Base-by-base conservation (phyloP, 1,140 invertebrate genomes). In the Druon quercuslanigerum region DNA sequence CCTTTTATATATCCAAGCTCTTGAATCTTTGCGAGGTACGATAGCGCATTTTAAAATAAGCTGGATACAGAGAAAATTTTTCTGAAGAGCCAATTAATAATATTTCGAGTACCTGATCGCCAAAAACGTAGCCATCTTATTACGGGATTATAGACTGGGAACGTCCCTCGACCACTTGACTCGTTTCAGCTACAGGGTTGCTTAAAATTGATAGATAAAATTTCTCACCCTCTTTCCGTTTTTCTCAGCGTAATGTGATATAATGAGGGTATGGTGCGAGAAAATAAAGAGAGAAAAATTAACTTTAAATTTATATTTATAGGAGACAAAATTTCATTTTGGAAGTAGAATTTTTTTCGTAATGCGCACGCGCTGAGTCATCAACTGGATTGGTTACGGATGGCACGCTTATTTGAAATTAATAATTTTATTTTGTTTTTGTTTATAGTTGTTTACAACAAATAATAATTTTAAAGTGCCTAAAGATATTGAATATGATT, bases 81-180 rank as follows among this genome's bases (percentile, higher is more conserved):
- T 66, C 25, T 85, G 75, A 78, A 86, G 82, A 72, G 82, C 75
- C 82, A 84, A 87, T 87, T 87, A 87, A 87, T 86, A 87, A 76
- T 52, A 70, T 52, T 56, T 57, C 76, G 82, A 85, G 84, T 78
- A 66, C 33, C 73, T 75, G 78, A 83, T 84, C 76, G 83, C 78
- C 73, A 78, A 76, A 78, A 82, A 82, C 81, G 81, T 80, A 84
- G 84, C 82, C 80, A 84, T 83, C 83, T 87, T 85, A 86, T 84
- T 82, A 85, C 40, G 76, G 76, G 79, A 76, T 82, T 84, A 87
- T 87, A 86, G 85, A 84, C 86, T 83, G 84, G 76, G 54, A 82
- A 83, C 82, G 73, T 82, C 77, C 70, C 72, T 85, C 84, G 77
- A 79, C 79, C 81, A 84, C 86, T 87, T 72, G 75, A 83, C 77